Evolutionary conservation across 2,797 vertebrate species (phyloP).

Genomic region (Acipenser transmontanus): DNA sequence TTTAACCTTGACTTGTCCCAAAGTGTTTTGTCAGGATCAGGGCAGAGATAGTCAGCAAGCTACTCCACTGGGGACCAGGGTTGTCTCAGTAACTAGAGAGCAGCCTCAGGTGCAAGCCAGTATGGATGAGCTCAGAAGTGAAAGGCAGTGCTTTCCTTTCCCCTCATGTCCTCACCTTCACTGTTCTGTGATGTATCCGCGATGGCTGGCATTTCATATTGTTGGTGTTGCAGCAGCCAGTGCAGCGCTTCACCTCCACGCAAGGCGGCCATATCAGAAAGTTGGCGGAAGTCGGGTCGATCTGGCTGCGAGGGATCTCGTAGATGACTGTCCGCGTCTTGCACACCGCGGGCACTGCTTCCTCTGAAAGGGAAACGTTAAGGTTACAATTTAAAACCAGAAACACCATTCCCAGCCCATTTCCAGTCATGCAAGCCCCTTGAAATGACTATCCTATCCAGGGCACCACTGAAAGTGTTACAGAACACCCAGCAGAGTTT

Average conservation of each 20-base stretch:
- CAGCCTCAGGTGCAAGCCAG: not conserved
- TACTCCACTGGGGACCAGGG: not conserved
- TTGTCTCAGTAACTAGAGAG: not conserved
- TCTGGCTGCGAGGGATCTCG: conserved; percentile 91
- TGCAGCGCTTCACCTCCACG: conserved; percentile 90
- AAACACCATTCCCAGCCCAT: too few species aligned
- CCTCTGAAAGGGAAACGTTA: conserved; percentile 54
- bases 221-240: conserved; percentile 91
- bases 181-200: conserved; percentile 74
- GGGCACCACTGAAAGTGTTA: too few species aligned
- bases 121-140: not conserved
- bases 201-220: conserved; percentile 81
- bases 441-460: too few species aligned
- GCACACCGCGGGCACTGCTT: conserved; percentile 81
- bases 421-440: too few species aligned
- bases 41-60: not conserved
- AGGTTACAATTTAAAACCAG: too few species aligned
- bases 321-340: conserved; percentile 86
- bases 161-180: conserved; percentile 70
- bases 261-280: conserved; percentile 95
- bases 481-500: too few species aligned
- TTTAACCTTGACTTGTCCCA: too few species aligned
- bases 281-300: conserved; percentile 89
- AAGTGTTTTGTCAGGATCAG: not conserved
- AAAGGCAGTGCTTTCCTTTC: not conserved